Base-by-base conservation (phyloP, 2,888 invertebrate genomes). In the Ennomos erosarius region DNA sequence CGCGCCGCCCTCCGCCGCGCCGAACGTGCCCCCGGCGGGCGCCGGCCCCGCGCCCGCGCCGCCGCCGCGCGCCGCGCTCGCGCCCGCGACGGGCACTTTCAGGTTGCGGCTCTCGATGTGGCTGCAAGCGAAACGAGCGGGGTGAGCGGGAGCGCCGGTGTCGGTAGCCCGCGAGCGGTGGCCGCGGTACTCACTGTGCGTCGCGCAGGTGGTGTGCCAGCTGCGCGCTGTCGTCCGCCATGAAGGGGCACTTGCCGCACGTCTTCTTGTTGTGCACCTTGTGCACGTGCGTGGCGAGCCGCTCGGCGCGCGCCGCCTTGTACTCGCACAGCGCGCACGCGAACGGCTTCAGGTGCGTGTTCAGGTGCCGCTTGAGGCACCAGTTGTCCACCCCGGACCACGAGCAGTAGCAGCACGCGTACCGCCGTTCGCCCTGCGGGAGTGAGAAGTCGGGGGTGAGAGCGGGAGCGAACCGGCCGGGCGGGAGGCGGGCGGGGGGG, bases 321-420 rank as follows among this genome's bases (percentile, higher is more conserved):
- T 98, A 98, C 85, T 98, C 98, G 90, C 98, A 98, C 54, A 98
- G 93, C 72, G 96, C 95, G 85, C 98, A 98, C 55, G 97, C 96
- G 85, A 97, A 98, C 44, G 98, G 98, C 88, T 98, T 98, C 81
- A 98, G 94, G 86, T 98, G 98, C 37, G 98, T 98, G 91, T 98
- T 98, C 76, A 98, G 94, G 84, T 98, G 98, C 46, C 98, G 94
- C 85, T 98, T 98, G 61, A 98, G 93, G 77, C 98, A 98, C 98
- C 98, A 98, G 84, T 98, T 98, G 89, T 98, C 98, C 56, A 97
- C 97, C 16, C 98, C 98, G 39, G 97, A 96, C 98, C 98, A 98
- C 16, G 97, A 94, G 87, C 98, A 98, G 84, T 97, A 98, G 82
- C 97, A 96, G 88, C 98, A 98, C 69, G 96, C 95, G 88, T 96